These are phyloP conservation scores for Pyrochroa serraticornis DNA, from an alignment of 2,888 invertebrate species.

Conservation along the genomic window DNA sequence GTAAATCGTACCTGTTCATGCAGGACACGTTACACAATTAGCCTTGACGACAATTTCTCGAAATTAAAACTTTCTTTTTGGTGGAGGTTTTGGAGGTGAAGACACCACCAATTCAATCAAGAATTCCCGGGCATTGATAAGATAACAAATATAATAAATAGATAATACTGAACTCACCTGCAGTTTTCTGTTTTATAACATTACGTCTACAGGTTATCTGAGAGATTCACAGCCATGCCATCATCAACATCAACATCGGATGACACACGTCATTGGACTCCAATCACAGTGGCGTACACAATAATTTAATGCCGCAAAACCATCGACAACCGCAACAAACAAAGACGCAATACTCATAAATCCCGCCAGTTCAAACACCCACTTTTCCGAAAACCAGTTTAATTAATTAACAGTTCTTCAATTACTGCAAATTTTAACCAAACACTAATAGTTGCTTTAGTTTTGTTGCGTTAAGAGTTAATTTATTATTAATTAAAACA, in stretches of 20 bases:
- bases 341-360: too few relatives aligned
- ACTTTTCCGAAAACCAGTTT: too few relatives aligned
- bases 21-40: slow-evolving; percentile 35
- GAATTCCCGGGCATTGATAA: slow-evolving; percentile 10
- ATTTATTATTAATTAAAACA: too few relatives aligned
- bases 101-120: background rate
- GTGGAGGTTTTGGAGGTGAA: background rate
- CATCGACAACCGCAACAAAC: background rate
- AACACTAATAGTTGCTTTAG: too few relatives aligned
- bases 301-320: slow-evolving; percentile 1
- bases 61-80: slow-evolving; percentile 14
- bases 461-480: too few relatives aligned
- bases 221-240: slow-evolving; percentile 43
- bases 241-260: slow-evolving; percentile 35
- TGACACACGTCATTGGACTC: slow-evolving; percentile 27
- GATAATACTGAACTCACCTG: slow-evolving; percentile 41
- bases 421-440: too few relatives aligned
- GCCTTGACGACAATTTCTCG: slow-evolving; percentile 36
- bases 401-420: too few relatives aligned
- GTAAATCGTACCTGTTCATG: slow-evolving; percentile 34
- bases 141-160: slow-evolving; percentile 25
- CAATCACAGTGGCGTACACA: slow-evolving; percentile 19
- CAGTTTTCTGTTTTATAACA: slow-evolving; percentile 43
- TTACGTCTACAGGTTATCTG: slow-evolving; percentile 43
- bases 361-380: too few relatives aligned